A percentile compares a stretch with the other conserved stretches of the same genome.
These are phyloP conservation scores for Melanotaenia trifasciata DNA, from an alignment of 2,797 vertebrate genomes.

Conservation along the genomic window DNA sequence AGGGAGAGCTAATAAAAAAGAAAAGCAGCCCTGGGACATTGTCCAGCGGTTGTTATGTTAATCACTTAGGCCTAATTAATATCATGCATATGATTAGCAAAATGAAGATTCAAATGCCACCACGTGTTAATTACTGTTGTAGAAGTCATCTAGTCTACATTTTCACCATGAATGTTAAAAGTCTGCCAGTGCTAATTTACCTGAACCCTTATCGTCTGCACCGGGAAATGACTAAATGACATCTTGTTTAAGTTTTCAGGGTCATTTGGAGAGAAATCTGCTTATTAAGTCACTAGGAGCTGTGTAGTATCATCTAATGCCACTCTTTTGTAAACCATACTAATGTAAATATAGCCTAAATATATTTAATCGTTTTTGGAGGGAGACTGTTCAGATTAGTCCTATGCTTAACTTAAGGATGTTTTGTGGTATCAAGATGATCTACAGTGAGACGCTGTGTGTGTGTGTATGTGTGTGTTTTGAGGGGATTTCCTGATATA, in stretches of 20 bases:
- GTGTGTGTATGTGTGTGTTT: constrained; percentile 20
- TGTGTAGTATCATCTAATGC: constrained; percentile 2
- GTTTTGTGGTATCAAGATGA: constrained; percentile 40
- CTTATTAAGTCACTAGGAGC: background rate
- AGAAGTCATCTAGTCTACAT: constrained; percentile 58
- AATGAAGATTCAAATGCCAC: constrained; percentile 82
- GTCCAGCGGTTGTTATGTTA: constrained; percentile 84
- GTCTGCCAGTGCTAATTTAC: constrained; percentile 65
- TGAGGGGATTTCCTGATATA: constrained; percentile 69
- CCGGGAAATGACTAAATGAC: constrained; percentile 35
- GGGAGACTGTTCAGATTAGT: constrained; percentile 29
- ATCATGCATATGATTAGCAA: constrained; percentile 85
- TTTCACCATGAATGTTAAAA: constrained; percentile 68
- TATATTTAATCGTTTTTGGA: background rate
- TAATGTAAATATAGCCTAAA: background rate
- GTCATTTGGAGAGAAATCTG: constrained; percentile 5
- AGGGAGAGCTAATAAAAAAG: constrained; percentile 63
- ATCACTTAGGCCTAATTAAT: constrained; percentile 85
- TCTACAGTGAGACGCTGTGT: constrained; percentile 16
- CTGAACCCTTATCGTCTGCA: constrained; percentile 60
- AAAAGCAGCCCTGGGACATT: constrained; percentile 68
- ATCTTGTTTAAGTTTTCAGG: constrained; percentile 15
- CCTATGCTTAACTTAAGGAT: constrained; percentile 33
- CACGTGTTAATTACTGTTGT: constrained; percentile 79
- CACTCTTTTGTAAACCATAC: background rate